Base-by-base conservation (phyloP, 2,797 vertebrate genomes). In the Xenentodon cancila region DNA sequence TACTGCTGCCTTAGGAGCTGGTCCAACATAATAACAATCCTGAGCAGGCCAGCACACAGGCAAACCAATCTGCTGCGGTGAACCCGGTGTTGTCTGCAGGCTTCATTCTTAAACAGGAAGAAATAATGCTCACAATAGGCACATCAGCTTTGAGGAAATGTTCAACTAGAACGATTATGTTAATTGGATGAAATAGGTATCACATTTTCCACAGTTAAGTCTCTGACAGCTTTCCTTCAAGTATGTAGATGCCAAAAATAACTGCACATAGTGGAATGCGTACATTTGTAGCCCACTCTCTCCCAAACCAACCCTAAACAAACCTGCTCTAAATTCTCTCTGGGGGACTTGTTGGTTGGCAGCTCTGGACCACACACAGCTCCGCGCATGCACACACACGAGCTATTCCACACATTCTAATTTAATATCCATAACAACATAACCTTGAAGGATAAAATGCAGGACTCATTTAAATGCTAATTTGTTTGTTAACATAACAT, bases 401-500 rank as follows among this genome's bases (percentile, higher is more conserved):
- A 37, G 34, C 88, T 88, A 73, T 84, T 84, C 78, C 80, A 76
- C 89, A 90, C 88, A 81, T 87, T 84, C 86, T 92, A 92, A 93
- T 94, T 93, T 93, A 92, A 94, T 94, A 94, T 94, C 93, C 93
- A 94, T 94, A 93, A 93, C 90, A 93, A 89, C 92, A 90, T 94
- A 94, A 94, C 93, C 93, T 94, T 94, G 93, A 93, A 94, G 92
- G 91, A 94, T 93, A 94, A 92, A 93, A 93, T 91, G 89, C 91
- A 87, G 89, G 91, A 92, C 90, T 94, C 92, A 94, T 94, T 94
- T 94, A 94, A 94, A 94, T 94, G 93, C 93, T 94, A 94, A 94
- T 94, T 94, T 94, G 92, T 94, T 94, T 94, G 93, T 94, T 93
- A 94, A 94, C 93, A 93, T 94, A 94, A 93, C 91, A 94, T 93